Evolutionary conservation across 2,888 invertebrate genomes (phyloP).

Genomic region (Erebia ligea): DNA sequence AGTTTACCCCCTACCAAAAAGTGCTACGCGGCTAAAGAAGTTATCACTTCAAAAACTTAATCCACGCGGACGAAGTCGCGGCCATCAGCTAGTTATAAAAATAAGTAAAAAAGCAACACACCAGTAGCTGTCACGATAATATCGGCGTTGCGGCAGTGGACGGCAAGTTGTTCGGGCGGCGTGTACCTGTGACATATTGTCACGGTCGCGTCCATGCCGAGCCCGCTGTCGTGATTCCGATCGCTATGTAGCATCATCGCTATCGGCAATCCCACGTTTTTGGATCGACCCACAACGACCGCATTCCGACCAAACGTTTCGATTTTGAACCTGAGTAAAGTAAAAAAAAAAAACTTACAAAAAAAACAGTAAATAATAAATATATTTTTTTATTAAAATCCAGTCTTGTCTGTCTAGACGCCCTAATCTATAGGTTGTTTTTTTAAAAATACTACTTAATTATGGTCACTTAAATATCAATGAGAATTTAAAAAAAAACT

Average conservation of each 20-base stretch:
- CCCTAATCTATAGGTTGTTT: too few relatives aligned
- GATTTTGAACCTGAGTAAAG: slow-evolving; percentile 76
- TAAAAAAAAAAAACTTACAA: slow-evolving; percentile 12
- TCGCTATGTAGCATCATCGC: slow-evolving; percentile 93
- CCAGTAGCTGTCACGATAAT: slow-evolving; percentile 91
- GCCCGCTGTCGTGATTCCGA: slow-evolving; percentile 85
- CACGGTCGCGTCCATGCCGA: slow-evolving; percentile 93
- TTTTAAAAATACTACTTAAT: too few relatives aligned
- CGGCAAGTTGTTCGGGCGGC: slow-evolving; percentile 88
- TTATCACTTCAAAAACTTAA: too few relatives aligned
- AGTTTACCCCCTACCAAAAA: too few relatives aligned
- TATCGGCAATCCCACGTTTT: slow-evolving; percentile 96
- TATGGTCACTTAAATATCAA: too few relatives aligned
- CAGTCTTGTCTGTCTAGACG: too few relatives aligned
- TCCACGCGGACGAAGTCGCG: too few relatives aligned
- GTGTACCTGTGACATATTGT: slow-evolving; percentile 95
- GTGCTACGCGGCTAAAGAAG: too few relatives aligned
- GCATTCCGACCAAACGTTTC: slow-evolving; percentile 93
- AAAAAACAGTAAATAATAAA: neutral
- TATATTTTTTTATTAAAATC: too few relatives aligned
- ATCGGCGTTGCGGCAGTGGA: slow-evolving; percentile 88
- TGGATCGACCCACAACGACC: slow-evolving; percentile 94
- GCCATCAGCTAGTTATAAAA: too few relatives aligned
- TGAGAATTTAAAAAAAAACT: too few relatives aligned
- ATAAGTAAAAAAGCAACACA: slow-evolving; percentile 1